Percentiles rank a stretch among this genome's conserved stretches.
Evolutionary conservation across 2,113 vertebrate species (phyloP).

Genomic region (Vimba vimba): DNA sequence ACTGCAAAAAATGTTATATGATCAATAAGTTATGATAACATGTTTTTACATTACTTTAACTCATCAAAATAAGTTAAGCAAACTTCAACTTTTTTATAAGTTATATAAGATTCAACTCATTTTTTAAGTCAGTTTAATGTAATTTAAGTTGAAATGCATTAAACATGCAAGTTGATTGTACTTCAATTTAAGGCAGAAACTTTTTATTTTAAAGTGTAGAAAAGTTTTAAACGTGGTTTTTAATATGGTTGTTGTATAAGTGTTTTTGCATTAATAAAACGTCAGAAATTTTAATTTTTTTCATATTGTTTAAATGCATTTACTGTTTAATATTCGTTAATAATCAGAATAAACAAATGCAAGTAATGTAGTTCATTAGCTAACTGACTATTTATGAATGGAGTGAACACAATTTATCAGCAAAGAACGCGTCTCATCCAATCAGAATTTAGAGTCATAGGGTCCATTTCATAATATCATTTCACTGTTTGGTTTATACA

Average conservation of each 20-base stretch:
- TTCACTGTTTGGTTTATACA: background rate
- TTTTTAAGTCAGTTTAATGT: too few species aligned
- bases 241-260: background rate
- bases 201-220: background rate
- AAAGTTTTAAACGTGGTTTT: background rate
- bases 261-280: background rate
- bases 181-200: too few species aligned
- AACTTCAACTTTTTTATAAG: too few species aligned
- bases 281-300: too few species aligned
- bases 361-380: background rate
- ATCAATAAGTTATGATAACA: too few species aligned
- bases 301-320: background rate
- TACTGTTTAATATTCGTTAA: background rate
- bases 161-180: too few species aligned
- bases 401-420: background rate
- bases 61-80: too few species aligned
- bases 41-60: too few species aligned
- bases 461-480: background rate
- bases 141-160: too few species aligned
- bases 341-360: too few species aligned
- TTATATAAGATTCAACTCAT: too few species aligned
- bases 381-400: background rate
- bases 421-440: background rate
- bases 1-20: too few species aligned
- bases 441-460: background rate